Conservation (phyloP, 1,140 invertebrate species). For the Drosophila ironensis region DNA sequence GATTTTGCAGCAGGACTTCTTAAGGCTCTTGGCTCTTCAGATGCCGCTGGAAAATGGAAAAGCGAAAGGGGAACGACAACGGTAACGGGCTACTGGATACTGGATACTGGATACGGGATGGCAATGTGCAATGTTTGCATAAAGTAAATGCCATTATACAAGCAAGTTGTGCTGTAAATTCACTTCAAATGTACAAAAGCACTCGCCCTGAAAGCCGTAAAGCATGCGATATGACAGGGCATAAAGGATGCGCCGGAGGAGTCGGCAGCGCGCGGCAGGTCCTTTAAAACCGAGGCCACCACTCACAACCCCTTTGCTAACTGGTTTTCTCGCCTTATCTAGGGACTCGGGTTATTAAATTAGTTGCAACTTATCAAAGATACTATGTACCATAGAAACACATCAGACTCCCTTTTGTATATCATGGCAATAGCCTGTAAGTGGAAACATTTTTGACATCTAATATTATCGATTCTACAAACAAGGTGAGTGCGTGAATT, state of each 20-base stretch:
- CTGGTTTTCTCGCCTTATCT: too few species aligned
- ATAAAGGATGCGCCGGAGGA: conserved; percentile 49
- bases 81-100: not conserved
- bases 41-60: not conserved
- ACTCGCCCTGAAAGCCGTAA: conserved; percentile 75
- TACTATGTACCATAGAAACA: too few species aligned
- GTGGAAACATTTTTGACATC: too few species aligned
- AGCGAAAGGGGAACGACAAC: not conserved
- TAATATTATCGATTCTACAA: too few species aligned
- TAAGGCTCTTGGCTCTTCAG: conserved; percentile 1
- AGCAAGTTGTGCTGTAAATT: conserved; percentile 73
- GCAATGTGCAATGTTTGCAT: conserved; percentile 42
- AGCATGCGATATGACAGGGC: conserved; percentile 71
- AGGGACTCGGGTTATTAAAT: too few species aligned
- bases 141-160: conserved; percentile 75
- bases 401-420: too few species aligned
- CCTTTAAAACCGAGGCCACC: conserved; percentile 1
- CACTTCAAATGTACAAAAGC: conserved; percentile 72
- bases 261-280: not conserved
- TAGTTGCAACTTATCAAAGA: too few species aligned
- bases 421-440: too few species aligned
- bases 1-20: conserved; percentile 18
- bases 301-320: too few species aligned
- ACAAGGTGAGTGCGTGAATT: too few species aligned
- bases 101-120: not conserved